Conservation (phyloP, 2,113 vertebrate species). For the Chaetura pelagica region DNA sequence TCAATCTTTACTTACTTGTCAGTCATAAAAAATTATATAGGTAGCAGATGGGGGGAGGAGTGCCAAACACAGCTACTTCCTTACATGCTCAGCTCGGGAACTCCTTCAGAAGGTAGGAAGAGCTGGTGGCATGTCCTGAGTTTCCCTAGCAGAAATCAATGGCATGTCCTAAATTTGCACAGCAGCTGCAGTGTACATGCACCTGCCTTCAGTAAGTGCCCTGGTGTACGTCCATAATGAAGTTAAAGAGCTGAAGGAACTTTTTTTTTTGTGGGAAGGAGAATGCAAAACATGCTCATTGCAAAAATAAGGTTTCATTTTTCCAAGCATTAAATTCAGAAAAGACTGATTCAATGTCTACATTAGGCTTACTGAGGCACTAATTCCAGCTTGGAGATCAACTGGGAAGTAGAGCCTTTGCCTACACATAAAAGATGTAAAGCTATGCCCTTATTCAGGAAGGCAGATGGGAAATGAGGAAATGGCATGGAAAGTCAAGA, state of each 20-base stretch:
- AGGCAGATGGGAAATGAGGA: not conserved
- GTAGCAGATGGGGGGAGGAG: not conserved
- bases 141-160: not conserved
- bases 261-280: not conserved
- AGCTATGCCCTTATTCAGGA: not conserved
- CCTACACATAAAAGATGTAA: not conserved
- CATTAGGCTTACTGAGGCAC: not conserved
- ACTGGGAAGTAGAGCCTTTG: not conserved
- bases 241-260: not conserved
- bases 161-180: not conserved
- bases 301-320: not conserved
- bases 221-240: not conserved
- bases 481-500: not conserved
- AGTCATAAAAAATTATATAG: not conserved
- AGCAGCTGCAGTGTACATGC: not conserved
- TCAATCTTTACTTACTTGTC: not conserved
- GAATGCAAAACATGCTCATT: not conserved
- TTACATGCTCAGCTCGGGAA: not conserved
- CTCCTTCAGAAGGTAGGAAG: rapidly evolving
- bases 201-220: not conserved
- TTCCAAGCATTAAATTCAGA: not conserved
- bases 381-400: not conserved
- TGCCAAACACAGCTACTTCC: not conserved
- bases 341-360: not conserved
- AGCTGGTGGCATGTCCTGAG: not conserved